Conservation (phyloP, 2,113 vertebrate species). For the Salvelinus alpinus region DNA sequence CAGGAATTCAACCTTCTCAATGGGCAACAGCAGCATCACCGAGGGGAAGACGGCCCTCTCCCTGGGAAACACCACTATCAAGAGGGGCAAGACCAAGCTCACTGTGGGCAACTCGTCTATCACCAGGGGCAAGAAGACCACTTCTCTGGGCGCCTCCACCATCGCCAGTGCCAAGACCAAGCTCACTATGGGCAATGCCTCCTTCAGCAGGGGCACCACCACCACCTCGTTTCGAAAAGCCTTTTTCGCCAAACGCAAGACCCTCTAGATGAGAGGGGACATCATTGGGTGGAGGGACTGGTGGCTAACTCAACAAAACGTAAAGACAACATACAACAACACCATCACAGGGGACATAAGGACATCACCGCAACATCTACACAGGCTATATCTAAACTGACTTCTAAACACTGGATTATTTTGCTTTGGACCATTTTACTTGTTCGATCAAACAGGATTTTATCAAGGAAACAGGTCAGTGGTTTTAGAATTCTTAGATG, state of each 20-base stretch:
- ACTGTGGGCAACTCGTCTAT: conserved; percentile 74
- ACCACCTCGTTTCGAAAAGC: conserved; percentile 78
- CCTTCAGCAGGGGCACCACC: conserved; percentile 75
- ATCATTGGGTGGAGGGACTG: conserved; percentile 43
- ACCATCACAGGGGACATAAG: conserved; percentile 45
- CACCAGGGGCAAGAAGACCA: conserved; percentile 70
- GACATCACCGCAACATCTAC: conserved; percentile 41
- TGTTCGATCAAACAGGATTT: conserved; percentile 39
- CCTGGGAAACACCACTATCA: conserved; percentile 74
- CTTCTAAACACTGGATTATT: conserved; percentile 62
- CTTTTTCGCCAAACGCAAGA: conserved; percentile 76
- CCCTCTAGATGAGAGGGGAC: conserved; percentile 64
- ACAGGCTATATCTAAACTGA: conserved; percentile 26
- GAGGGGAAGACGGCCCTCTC: conserved; percentile 78
- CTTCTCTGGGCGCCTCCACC: conserved; percentile 74
- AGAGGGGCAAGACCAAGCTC: conserved; percentile 74
- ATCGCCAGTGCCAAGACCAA: conserved; percentile 79
- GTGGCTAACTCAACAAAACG: conserved; percentile 1
- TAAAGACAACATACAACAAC: conserved; percentile 38
- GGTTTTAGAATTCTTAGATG: conserved; percentile 30
- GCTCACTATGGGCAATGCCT: conserved; percentile 73
- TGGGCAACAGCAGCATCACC: conserved; percentile 80
- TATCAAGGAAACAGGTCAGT: conserved; percentile 73
- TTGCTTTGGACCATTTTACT: conserved; percentile 52
- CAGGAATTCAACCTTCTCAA: conserved; percentile 60